phyloP scores from a whole-genome alignment of 2,797 vertebrate genomes.

The Chaunax sp. region DNA sequence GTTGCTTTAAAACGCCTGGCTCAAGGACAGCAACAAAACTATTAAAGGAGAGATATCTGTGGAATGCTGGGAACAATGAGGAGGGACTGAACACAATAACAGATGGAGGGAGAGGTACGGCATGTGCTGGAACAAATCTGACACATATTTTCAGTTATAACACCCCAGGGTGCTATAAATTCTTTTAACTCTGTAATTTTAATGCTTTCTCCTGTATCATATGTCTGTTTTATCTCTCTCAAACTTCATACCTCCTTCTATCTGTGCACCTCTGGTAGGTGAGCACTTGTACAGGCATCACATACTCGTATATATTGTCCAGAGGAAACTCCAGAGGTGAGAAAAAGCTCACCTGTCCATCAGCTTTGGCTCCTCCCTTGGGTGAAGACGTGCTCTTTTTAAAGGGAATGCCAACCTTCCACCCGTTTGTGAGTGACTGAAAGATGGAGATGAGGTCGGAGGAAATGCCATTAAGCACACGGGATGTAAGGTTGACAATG shows the following conservation, averaged over 20 bases:
- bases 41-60: slow-evolving; percentile 42
- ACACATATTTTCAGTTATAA: slow-evolving; percentile 15
- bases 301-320: neutral
- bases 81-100: slow-evolving; percentile 47
- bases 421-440: slow-evolving; percentile 54
- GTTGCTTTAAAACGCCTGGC: neutral
- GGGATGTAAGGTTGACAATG: slow-evolving; percentile 53
- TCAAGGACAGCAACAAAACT: slow-evolving; percentile 25
- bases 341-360: slow-evolving; percentile 64
- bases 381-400: slow-evolving; percentile 56
- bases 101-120: slow-evolving; percentile 44
- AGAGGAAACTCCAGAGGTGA: neutral
- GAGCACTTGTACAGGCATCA: slow-evolving; percentile 32
- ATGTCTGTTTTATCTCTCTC: neutral
- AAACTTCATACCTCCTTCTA: slow-evolving; percentile 20
- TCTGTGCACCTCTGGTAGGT: slow-evolving; percentile 10
- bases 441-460: slow-evolving; percentile 13
- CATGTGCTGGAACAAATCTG: slow-evolving; percentile 43
- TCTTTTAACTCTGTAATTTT: neutral
- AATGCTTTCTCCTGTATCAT: neutral
- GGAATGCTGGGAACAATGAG: slow-evolving; percentile 66
- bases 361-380: slow-evolving; percentile 48
- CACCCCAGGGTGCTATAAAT: slow-evolving; percentile 37
- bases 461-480: slow-evolving; percentile 45
- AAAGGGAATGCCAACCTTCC: slow-evolving; percentile 72